These are phyloP conservation scores for Acipenser ruthenus DNA, from an alignment of 2,797 vertebrate species.

Conservation along the genomic window DNA sequence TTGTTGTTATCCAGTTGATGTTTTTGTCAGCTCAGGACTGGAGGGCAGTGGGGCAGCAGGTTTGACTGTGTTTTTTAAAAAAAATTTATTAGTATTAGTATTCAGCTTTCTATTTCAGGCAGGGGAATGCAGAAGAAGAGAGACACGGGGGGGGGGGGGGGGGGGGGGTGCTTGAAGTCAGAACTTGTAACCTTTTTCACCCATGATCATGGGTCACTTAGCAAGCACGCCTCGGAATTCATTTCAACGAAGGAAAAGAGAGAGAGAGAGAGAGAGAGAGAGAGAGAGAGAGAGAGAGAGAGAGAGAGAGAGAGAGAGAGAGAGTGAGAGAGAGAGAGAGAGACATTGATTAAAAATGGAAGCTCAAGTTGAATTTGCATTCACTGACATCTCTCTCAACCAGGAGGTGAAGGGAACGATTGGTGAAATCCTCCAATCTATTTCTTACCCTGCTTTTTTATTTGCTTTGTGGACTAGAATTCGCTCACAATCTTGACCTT, in stretches of 20 bases:
- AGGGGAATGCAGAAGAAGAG: constrained; percentile 23
- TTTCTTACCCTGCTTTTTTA: neutral
- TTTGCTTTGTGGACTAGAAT: neutral
- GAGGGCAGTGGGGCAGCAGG: constrained; percentile 80
- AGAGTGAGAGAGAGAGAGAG: constrained; percentile 16
- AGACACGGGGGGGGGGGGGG: constrained; percentile 3
- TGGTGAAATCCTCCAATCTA: neutral
- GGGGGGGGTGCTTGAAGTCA: constrained; percentile 36
- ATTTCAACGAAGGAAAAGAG: constrained; percentile 55
- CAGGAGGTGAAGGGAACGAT: neutral
- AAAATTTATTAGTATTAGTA: constrained; percentile 44
- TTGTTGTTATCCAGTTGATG: constrained; percentile 87
- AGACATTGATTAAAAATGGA: constrained; percentile 27
- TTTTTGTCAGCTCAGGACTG: constrained; percentile 85
- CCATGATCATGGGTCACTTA: constrained; percentile 59
- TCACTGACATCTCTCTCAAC: constrained; percentile 30
- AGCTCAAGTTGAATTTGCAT: constrained; percentile 18
- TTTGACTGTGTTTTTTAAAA: constrained; percentile 67
- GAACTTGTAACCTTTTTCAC: constrained; percentile 52
- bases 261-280: constrained; percentile 22
- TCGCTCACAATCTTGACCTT: neutral
- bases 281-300: neutral
- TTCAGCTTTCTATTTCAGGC: constrained; percentile 46
- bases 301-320: constrained; percentile 33
- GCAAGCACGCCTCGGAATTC: constrained; percentile 56